Percentiles rank a stretch among this genome's conserved stretches.
Conservation (phyloP, 1,140 invertebrate genomes). For the Cydia fagiglandana region DNA sequence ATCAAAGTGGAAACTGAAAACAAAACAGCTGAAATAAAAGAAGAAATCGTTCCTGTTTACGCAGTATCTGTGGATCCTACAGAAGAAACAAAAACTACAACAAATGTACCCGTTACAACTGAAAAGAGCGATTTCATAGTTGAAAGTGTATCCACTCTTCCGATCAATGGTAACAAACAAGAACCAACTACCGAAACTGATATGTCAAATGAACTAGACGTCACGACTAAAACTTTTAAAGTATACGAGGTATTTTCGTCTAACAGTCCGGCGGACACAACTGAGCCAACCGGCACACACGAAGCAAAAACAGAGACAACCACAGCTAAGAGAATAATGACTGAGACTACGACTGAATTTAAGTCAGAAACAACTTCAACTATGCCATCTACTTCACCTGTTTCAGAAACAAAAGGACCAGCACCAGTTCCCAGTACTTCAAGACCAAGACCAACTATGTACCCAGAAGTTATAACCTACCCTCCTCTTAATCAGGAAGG, state of each 20-base stretch:
- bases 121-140: constrained; percentile 50
- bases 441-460: constrained; percentile 44
- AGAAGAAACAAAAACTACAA: constrained; percentile 45
- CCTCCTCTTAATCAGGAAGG: constrained; percentile 56
- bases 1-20: constrained; percentile 36
- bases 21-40: constrained; percentile 44
- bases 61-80: constrained; percentile 51
- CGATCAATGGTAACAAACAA: constrained; percentile 52
- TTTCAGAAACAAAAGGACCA: constrained; percentile 43
- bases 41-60: constrained; percentile 54
- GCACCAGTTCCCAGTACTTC: constrained; percentile 36
- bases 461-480: constrained; percentile 65
- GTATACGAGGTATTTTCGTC: constrained; percentile 67
- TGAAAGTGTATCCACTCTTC: constrained; percentile 69
- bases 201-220: constrained; percentile 54
- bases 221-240: constrained; percentile 65
- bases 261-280: constrained; percentile 39
- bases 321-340: constrained; percentile 56
- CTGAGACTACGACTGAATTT: constrained; percentile 65
- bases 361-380: constrained; percentile 62
- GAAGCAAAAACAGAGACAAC: constrained; percentile 48
- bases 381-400: constrained; percentile 49
- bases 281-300: constrained; percentile 38
- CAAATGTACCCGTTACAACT: constrained; percentile 41
- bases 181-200: constrained; percentile 50